Conservation (phyloP, 2,113 vertebrate genomes). For the Casuarius casuarius region DNA sequence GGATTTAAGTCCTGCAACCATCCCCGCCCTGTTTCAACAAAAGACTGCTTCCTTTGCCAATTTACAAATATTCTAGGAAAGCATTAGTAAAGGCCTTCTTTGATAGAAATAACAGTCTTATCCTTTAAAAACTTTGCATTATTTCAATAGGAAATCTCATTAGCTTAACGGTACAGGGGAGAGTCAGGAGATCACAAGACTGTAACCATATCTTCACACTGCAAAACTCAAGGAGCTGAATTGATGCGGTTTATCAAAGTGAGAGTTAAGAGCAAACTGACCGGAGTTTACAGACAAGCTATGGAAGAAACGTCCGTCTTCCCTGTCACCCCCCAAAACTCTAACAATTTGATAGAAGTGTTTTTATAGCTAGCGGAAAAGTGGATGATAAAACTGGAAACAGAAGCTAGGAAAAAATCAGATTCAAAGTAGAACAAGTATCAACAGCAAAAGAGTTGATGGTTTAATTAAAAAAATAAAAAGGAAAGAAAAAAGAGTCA, state of each 20-base stretch:
- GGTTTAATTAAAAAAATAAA: neutral
- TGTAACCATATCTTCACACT: accelerated
- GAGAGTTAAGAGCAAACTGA: neutral
- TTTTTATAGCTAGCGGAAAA: neutral
- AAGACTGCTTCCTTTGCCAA: neutral
- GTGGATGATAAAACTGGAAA: neutral
- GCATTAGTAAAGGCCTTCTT: neutral
- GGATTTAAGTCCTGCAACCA: neutral
- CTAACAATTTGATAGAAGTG: neutral
- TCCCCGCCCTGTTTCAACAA: accelerated
- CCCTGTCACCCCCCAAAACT: neutral
- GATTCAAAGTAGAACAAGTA: neutral
- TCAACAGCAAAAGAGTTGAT: neutral
- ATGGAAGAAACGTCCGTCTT: neutral
- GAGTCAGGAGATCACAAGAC: neutral
- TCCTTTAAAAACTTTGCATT: neutral
- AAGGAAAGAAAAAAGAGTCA: neutral
- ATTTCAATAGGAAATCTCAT: neutral
- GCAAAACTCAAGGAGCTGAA: neutral
- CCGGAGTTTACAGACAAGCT: neutral
- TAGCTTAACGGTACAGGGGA: neutral
- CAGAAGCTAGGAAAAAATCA: neutral
- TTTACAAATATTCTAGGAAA: neutral
- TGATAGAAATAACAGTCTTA: neutral
- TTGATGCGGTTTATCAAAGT: neutral